Conservation (phyloP, 2,797 vertebrate genomes). For the Craterocephalus amniculus region DNA sequence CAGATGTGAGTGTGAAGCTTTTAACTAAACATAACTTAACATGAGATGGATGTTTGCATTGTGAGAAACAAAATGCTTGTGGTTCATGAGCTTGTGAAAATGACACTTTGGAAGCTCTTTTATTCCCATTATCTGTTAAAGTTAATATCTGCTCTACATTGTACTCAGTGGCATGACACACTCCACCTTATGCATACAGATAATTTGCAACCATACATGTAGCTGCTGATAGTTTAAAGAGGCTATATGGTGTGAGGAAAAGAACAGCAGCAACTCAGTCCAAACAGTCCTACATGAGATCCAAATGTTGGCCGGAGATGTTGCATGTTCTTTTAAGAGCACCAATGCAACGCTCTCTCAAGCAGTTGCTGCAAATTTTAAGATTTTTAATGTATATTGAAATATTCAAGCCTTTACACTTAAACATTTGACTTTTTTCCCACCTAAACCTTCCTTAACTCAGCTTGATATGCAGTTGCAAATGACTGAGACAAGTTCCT, state of each 20-base stretch:
- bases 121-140: neutral
- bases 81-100: neutral
- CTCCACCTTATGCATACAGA: too few relatives aligned
- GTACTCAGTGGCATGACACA: neutral
- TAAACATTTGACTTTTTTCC: too few relatives aligned
- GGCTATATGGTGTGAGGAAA: too few relatives aligned
- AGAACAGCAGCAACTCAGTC: too few relatives aligned
- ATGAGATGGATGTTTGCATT: neutral
- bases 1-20: neutral
- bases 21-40: neutral
- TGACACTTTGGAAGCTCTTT: neutral
- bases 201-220: too few relatives aligned
- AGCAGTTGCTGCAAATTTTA: neutral
- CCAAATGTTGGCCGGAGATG: neutral
- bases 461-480: neutral
- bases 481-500: neutral
- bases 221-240: too few relatives aligned
- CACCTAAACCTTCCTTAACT: neutral
- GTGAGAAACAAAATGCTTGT: neutral
- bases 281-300: neutral
- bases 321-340: too few relatives aligned
- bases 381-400: neutral
- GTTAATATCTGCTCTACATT: neutral
- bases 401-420: neutral
- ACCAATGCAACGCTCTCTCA: neutral